These are phyloP conservation scores for Onychomys torridus DNA, from an alignment of 2,797 vertebrate genomes.

Conservation along the genomic window DNA sequence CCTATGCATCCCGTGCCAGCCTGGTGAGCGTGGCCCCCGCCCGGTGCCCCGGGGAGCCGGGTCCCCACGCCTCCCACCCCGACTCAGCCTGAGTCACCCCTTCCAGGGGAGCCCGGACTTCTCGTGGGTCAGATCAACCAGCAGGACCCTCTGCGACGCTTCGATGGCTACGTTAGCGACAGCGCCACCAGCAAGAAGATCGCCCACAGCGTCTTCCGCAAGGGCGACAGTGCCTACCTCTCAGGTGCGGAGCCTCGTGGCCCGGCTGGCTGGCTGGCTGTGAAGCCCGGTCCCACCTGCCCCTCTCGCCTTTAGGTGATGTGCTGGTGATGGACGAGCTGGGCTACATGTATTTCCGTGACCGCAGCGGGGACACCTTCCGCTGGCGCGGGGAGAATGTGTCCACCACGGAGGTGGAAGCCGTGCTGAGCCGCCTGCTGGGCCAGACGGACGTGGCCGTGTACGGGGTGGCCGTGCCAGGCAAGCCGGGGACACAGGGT, in stretches of 20 bases:
- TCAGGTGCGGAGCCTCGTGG: conserved; percentile 86
- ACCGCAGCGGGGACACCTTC: conserved; percentile 94
- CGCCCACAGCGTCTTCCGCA: conserved; percentile 89
- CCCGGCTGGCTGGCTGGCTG: not conserved
- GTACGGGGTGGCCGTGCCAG: conserved; percentile 92
- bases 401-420: conserved; percentile 94
- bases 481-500: conserved; percentile 73
- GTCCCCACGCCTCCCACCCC: not conserved
- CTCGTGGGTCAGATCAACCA: conserved; percentile 91
- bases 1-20: conserved; percentile 91
- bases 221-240: conserved; percentile 92
- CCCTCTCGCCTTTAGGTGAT: conserved; percentile 87
- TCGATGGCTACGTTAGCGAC: conserved; percentile 91
- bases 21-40: conserved; percentile 87
- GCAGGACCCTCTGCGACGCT: conserved; percentile 91
- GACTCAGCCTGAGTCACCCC: fast-evolving
- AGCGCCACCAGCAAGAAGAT: conserved; percentile 92
- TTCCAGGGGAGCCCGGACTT: conserved; percentile 91
- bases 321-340: conserved; percentile 94
- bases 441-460: conserved; percentile 92
- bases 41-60: not conserved
- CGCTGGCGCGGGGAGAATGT: conserved; percentile 95
- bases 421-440: conserved; percentile 90
- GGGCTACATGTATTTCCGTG: conserved; percentile 94
- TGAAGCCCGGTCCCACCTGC: not conserved